Conservation (phyloP, 37 sponge, comb jelly and placozoan species). For the Lycopodina hypogea region DNA sequence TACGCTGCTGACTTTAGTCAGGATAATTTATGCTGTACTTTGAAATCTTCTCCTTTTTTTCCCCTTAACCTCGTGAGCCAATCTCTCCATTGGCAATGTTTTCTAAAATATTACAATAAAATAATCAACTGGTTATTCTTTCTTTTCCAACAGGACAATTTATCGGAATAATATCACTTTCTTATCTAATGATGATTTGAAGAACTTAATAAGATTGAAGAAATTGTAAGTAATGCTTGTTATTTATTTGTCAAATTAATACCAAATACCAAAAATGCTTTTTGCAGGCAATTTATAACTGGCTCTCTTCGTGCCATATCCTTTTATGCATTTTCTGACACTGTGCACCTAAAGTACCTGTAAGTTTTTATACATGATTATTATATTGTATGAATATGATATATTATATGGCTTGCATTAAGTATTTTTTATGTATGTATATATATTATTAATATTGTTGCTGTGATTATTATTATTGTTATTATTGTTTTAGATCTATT, state of each 20-base stretch:
- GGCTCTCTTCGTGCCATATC: not conserved
- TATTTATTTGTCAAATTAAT: not conserved
- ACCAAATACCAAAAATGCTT: not conserved
- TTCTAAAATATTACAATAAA: no score
- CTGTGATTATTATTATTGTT: not conserved
- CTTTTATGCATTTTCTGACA: not conserved
- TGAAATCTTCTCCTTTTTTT: no score
- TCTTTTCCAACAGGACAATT: not conserved
- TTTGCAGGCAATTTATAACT: not conserved
- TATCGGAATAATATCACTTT: not conserved
- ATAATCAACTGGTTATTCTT: not conserved
- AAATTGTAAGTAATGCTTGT: not conserved
- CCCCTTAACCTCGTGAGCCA: no score
- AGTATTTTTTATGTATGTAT: no score
- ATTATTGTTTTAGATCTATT: slow-evolving; percentile 3
- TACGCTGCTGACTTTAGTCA: not conserved
- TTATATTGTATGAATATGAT: not conserved
- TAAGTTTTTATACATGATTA: not conserved
- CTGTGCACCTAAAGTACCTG: not conserved
- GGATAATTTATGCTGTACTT: no score
- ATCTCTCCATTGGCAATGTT: no score
- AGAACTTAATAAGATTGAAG: not conserved
- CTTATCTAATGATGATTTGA: not conserved
- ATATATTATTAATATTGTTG: no score
- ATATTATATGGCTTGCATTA: no score